A percentile compares a stretch with the other conserved stretches of the same genome.
Evolutionary conservation across 2,797 vertebrate genomes (phyloP).

Genomic region (Acanthurus tractus): DNA sequence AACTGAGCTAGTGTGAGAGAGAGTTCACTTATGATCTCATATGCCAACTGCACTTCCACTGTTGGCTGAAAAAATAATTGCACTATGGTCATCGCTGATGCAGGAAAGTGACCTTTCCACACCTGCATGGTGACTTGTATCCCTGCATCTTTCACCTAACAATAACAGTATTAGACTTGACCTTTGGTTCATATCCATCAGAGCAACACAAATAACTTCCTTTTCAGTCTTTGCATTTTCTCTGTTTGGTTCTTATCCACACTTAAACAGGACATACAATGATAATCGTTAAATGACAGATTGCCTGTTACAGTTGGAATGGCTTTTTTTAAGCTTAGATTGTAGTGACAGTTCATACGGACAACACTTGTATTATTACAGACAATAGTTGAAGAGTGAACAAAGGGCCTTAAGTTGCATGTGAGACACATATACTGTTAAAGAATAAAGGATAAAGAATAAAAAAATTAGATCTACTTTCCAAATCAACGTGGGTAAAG

Average conservation of each 20-base stretch:
- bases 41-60: conserved; percentile 26
- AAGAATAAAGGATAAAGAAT: no score
- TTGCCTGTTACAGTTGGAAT: conserved; percentile 1
- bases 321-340: conserved; percentile 8
- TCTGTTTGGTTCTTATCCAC: not conserved
- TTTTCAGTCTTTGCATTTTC: conserved; percentile 1
- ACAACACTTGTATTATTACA: not conserved
- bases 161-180: conserved; percentile 26
- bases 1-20: conserved; percentile 1
- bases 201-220: conserved; percentile 14
- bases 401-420: not conserved
- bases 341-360: conserved; percentile 17
- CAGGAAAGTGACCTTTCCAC: conserved; percentile 28
- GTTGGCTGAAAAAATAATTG: conserved; percentile 17
- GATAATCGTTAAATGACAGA: conserved; percentile 16
- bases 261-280: conserved; percentile 25
- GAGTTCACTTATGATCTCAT: conserved; percentile 39
- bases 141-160: conserved; percentile 13
- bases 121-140: conserved; percentile 25
- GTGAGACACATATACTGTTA: not conserved
- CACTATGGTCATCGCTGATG: conserved; percentile 25
- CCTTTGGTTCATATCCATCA: conserved; percentile 30
- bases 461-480: conserved; percentile 25
- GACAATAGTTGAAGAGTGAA: not conserved
- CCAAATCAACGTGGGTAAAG: conserved; percentile 19